A percentile compares a stretch with the other conserved stretches of the same genome.
Evolutionary conservation across 2,113 vertebrate genomes (phyloP).

Genomic region (Hemichromis elongatus): DNA sequence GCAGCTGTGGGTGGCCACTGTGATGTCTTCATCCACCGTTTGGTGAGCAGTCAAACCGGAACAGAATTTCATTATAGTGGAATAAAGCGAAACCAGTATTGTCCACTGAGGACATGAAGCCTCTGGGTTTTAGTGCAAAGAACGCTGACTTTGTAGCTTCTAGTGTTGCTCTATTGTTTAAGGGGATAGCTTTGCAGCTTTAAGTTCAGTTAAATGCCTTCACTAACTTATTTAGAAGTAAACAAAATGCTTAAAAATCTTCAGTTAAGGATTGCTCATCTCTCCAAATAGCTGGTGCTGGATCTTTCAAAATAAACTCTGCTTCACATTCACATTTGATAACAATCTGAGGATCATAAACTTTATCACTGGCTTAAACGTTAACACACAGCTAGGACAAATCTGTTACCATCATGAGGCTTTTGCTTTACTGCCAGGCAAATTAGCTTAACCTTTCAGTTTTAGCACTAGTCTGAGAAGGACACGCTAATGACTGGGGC

Average conservation of each 20-base stretch:
- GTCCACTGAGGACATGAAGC: not conserved
- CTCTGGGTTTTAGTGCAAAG: not conserved
- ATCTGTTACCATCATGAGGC: not conserved
- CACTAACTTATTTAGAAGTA: not conserved
- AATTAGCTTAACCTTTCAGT: not conserved
- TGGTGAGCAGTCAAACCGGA: slow-evolving; percentile 27
- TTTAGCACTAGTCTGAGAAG: not conserved
- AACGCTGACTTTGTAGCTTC: not conserved
- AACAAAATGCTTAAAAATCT: not conserved
- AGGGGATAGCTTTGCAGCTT: not conserved
- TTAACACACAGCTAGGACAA: not conserved
- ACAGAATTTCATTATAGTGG: slow-evolving; percentile 17
- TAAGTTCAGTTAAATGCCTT: not conserved
- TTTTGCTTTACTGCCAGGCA: not conserved
- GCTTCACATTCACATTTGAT: not conserved
- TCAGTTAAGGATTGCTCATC: not conserved
- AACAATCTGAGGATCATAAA: not conserved
- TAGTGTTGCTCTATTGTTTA: not conserved
- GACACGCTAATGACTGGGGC: not conserved
- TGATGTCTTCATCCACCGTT: slow-evolving; percentile 7
- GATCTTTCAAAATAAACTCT: not conserved
- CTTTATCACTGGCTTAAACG: not conserved
- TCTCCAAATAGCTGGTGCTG: not conserved
- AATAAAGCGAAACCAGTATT: slow-evolving; percentile 7
- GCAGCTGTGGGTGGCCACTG: slow-evolving; percentile 28